Base-by-base conservation (phyloP, 2,113 vertebrate genomes). In the Tachysurus vachellii region DNA sequence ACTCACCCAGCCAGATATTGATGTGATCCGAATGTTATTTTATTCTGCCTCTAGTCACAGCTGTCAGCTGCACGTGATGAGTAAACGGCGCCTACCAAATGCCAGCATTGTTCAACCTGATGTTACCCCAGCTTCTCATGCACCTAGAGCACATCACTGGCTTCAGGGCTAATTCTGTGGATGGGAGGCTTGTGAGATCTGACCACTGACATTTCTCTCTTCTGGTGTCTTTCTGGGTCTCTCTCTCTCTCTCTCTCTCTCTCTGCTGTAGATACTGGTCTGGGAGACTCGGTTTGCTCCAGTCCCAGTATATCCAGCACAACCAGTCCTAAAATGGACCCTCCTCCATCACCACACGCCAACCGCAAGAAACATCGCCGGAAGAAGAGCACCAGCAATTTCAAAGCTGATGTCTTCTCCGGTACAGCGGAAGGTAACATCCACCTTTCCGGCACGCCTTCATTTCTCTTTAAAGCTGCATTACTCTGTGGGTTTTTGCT, bases 321-420 rank as follows among this genome's bases (percentile, higher is more conserved):
- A 70, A 97, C 98, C 83, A 99, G 97, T 90, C 98, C 98, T 82
- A 99, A 99, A 92, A 96, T 98, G 79, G 98, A 99, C 82, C 98
- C 98, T 0, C 98, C 98, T 17, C 97, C 98, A 2, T 99, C 98
- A 23, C 98, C 98, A 12, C 98, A 99, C 2, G 97, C 97, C 94
- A 99, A 98, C 95, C 96, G 98, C 89, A 99, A 99, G 95, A 99
- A 99, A 85, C 98, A 99, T 91, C 96, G 98, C 2, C 91, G 98
- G 95, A 99, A 99, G 98, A 99, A 99, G 93, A 99, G 98, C 93
- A 97, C 97, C 28, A 98, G 97, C 94, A 99, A 99, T 95, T 98
- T 99, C 94, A 99, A 97, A 90, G 96, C 96, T 0, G 98, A 99
- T 21, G 97, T 97, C 2, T 94, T 98, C 88, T 96, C 97, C 0